phyloP scores from a whole-genome alignment of 2,888 invertebrate genomes.

The Platycnemis pennipes region DNA sequence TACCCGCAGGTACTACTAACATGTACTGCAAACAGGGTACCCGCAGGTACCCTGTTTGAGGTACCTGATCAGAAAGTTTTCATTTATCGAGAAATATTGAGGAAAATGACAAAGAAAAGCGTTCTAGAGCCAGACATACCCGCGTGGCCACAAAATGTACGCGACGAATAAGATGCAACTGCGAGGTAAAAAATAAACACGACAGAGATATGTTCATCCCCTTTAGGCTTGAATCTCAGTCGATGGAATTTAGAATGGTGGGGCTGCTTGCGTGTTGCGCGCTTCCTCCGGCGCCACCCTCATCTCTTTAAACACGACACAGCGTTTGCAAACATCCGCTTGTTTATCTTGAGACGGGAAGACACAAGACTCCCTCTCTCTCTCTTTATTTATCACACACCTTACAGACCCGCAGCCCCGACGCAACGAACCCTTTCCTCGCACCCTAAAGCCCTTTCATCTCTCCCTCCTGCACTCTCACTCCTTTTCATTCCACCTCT shows the following conservation, averaged over 20 bases:
- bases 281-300: not conserved
- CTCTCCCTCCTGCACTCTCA: not conserved
- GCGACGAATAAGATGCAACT: not conserved
- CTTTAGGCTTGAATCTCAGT: constrained; percentile 17
- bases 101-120: too few species aligned
- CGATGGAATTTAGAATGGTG: not conserved
- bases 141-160: too few species aligned
- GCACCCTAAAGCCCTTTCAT: not conserved
- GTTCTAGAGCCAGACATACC: too few species aligned
- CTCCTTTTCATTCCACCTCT: too few species aligned
- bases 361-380: not conserved
- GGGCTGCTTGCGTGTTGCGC: constrained; percentile 34
- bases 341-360: constrained; percentile 34
- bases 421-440: not conserved
- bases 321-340: constrained; percentile 22
- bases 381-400: not conserved
- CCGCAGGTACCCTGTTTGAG: too few species aligned
- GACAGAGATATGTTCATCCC: not conserved
- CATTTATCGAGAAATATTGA: too few species aligned
- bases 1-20: too few species aligned
- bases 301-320: constrained; percentile 32
- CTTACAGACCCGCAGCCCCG: not conserved
- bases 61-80: too few species aligned
- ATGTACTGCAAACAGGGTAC: too few species aligned
- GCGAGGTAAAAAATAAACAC: not conserved